Conservation (phyloP, 1,140 invertebrate species). For the Zophobas morio region DNA sequence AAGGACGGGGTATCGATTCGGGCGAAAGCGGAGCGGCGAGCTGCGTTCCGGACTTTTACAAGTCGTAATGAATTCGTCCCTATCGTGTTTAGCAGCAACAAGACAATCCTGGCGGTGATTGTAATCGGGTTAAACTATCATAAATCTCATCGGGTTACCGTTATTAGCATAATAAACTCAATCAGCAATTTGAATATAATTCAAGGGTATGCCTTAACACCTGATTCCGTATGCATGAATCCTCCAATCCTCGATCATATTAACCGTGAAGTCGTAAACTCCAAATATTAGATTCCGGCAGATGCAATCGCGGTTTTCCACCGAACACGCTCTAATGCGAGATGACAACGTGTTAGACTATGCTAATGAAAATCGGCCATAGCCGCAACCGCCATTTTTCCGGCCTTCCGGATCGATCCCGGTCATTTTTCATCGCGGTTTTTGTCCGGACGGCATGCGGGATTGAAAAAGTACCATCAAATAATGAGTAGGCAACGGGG, state of each 20-base stretch:
- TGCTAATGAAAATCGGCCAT: neutral
- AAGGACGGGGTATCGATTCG: too few relatives aligned
- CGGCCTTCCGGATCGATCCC: neutral
- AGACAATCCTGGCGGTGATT: slow-evolving; percentile 28
- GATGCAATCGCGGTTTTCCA: slow-evolving; percentile 25
- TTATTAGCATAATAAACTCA: slow-evolving; percentile 47
- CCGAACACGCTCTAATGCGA: slow-evolving; percentile 37
- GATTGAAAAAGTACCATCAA: neutral
- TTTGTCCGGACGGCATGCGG: neutral
- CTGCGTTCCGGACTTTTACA: too few relatives aligned
- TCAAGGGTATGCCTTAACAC: slow-evolving; percentile 44
- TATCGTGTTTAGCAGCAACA: slow-evolving; percentile 24
- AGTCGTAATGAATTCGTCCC: neutral
- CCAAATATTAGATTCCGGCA: slow-evolving; percentile 46
- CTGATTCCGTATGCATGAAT: slow-evolving; percentile 48
- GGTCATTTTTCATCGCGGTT: neutral
- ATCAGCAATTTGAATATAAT: slow-evolving; percentile 48
- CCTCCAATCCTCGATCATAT: slow-evolving; percentile 46
- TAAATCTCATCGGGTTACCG: slow-evolving; percentile 44
- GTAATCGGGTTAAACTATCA: slow-evolving; percentile 45
- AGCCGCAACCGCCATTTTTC: neutral
- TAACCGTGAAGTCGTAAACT: slow-evolving; percentile 46
- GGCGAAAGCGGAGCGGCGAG: too few relatives aligned
- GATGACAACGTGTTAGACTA: slow-evolving; percentile 42
- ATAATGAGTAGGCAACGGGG: neutral